phyloP scores from a whole-genome alignment of 2,888 invertebrate species.

The Noctua comes region DNA sequence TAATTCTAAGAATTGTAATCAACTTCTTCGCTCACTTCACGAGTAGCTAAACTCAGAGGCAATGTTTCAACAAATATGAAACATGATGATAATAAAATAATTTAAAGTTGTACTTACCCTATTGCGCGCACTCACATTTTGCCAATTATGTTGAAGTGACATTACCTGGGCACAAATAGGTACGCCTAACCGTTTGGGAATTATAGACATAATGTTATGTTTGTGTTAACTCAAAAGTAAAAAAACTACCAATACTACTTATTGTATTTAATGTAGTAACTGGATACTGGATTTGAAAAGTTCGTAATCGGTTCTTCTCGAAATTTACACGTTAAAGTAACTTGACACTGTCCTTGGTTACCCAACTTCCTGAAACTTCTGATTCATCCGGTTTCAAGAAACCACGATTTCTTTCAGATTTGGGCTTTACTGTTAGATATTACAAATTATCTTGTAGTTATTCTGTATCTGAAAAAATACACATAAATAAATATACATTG shows the following conservation, averaged over 20 bases:
- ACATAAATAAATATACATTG: too few species aligned
- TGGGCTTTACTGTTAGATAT: background rate
- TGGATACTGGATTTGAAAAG: background rate
- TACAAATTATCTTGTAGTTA: background rate
- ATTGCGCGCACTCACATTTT: background rate
- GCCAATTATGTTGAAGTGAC: background rate
- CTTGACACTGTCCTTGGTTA: slow-evolving; percentile 29
- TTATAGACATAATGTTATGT: background rate
- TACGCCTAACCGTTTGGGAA: background rate
- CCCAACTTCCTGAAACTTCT: slow-evolving; percentile 46
- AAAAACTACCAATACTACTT: background rate
- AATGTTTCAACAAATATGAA: background rate
- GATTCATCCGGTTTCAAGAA: slow-evolving; percentile 6
- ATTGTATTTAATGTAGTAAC: background rate
- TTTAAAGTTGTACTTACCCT: background rate
- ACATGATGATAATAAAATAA: background rate
- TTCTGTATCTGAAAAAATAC: background rate
- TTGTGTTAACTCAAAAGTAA: background rate
- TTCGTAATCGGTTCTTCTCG: background rate
- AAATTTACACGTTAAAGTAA: slow-evolving; percentile 38
- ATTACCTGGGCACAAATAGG: background rate
- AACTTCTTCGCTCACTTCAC: background rate
- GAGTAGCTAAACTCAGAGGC: background rate
- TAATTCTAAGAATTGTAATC: background rate
- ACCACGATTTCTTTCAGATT: slow-evolving; percentile 15